Conservation (phyloP, 2,113 vertebrate species). For the Theristicus caerulescens region DNA sequence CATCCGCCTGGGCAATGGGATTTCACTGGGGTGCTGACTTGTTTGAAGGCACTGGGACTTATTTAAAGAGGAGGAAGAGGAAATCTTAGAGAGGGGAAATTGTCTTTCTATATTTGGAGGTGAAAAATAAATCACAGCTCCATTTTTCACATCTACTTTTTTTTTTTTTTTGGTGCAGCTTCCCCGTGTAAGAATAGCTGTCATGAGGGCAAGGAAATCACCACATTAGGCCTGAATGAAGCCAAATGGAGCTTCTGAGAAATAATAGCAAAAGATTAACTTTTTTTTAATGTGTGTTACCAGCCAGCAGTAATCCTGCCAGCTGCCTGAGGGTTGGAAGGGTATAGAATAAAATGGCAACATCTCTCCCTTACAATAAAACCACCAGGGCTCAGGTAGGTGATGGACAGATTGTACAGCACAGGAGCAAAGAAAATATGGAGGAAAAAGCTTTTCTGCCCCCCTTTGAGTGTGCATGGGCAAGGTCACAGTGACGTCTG, state of each 20-base stretch:
- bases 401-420: neutral
- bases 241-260: neutral
- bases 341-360: neutral
- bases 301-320: neutral
- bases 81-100: neutral
- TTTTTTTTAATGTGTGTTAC: neutral
- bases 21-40: neutral
- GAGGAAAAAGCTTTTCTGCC: neutral
- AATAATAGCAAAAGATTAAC: slow-evolving; percentile 6
- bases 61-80: neutral
- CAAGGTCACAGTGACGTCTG: neutral
- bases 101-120: neutral
- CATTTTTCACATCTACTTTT: neutral
- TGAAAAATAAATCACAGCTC: slow-evolving; percentile 25
- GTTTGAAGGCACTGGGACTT: neutral
- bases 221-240: neutral
- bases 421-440: neutral
- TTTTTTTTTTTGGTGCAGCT: neutral
- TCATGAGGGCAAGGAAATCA: neutral
- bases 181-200: neutral
- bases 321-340: neutral
- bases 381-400: neutral
- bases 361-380: neutral
- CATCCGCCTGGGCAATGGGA: neutral
- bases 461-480: too few relatives aligned